phyloP scores from a whole-genome alignment of 1,140 invertebrate genomes.

The Lordiphosa clarofinis region DNA sequence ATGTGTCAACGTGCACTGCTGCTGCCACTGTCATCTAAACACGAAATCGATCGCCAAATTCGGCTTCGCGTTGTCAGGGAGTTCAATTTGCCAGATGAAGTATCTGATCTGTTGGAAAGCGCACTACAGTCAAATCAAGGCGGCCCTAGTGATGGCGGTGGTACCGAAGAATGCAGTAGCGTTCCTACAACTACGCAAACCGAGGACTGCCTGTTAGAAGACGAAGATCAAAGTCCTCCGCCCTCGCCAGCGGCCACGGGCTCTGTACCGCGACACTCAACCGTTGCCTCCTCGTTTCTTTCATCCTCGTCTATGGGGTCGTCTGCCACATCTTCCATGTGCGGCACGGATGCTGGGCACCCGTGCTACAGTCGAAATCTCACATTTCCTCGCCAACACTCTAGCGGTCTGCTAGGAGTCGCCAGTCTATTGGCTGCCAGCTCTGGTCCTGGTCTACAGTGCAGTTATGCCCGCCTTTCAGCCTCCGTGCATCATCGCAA shows the following conservation, averaged over 20 bases:
- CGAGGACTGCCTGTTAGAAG: conserved; percentile 46
- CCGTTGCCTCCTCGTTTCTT: conserved; percentile 43
- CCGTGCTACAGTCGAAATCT: conserved; percentile 81
- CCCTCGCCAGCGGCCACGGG: conserved; percentile 67
- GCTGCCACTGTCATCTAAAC: conserved; percentile 87
- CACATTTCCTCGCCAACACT: conserved; percentile 83
- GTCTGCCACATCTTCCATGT: conserved; percentile 65
- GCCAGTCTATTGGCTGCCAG: conserved; percentile 35
- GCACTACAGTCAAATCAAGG: conserved; percentile 55
- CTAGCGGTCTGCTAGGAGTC: conserved; percentile 59
- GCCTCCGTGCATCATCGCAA: conserved; percentile 77
- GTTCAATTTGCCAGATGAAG: conserved; percentile 95
- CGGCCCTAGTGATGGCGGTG: conserved; percentile 6
- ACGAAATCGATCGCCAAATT: conserved; percentile 89
- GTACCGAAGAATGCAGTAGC: conserved; percentile 26
- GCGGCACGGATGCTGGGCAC: conserved; percentile 45
- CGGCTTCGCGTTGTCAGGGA: conserved; percentile 94
- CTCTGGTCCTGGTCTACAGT: conserved; percentile 41
- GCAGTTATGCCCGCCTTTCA: conserved; percentile 61
- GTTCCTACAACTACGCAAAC: conserved; percentile 31
- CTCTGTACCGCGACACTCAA: conserved; percentile 45
- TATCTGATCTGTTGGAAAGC: conserved; percentile 90
- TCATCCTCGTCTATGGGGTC: conserved; percentile 50
- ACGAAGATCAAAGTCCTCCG: conserved; percentile 68
- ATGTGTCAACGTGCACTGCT: conserved; percentile 88